phyloP scores from a whole-genome alignment of 2,888 invertebrate species.

The Pollenia griseotomentosa region DNA sequence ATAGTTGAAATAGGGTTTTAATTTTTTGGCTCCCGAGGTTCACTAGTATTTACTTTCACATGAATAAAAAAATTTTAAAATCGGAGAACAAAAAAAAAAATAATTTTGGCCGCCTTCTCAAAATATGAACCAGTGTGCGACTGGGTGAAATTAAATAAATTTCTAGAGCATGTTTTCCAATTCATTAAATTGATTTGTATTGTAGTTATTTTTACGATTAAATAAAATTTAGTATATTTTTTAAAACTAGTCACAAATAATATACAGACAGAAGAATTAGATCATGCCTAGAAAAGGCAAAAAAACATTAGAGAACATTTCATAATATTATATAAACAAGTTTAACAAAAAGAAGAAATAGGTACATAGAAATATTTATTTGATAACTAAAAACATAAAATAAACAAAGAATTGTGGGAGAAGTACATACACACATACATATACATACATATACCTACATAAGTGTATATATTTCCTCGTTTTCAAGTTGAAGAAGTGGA shows the following conservation, averaged over 20 bases:
- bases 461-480: too few species aligned
- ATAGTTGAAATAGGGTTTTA: too few species aligned
- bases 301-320: neutral
- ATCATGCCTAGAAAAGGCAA: neutral
- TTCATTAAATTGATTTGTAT: neutral
- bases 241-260: neutral
- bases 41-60: too few species aligned
- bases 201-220: constrained; percentile 25
- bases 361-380: neutral
- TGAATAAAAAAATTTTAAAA: too few species aligned
- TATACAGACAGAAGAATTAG: neutral
- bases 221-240: neutral
- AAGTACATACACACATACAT: too few species aligned
- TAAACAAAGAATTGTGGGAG: neutral
- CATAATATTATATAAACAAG: constrained; percentile 19
- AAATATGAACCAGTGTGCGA: too few species aligned
- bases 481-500: too few species aligned
- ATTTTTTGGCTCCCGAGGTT: too few species aligned
- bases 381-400: neutral
- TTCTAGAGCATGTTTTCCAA: constrained; percentile 11
- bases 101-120: too few species aligned
- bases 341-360: neutral
- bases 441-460: too few species aligned
- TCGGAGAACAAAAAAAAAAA: too few species aligned
- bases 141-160: neutral